Evolutionary conservation across 2,797 vertebrate species (phyloP).

Genomic region (Phataginus tetradactyla): DNA sequence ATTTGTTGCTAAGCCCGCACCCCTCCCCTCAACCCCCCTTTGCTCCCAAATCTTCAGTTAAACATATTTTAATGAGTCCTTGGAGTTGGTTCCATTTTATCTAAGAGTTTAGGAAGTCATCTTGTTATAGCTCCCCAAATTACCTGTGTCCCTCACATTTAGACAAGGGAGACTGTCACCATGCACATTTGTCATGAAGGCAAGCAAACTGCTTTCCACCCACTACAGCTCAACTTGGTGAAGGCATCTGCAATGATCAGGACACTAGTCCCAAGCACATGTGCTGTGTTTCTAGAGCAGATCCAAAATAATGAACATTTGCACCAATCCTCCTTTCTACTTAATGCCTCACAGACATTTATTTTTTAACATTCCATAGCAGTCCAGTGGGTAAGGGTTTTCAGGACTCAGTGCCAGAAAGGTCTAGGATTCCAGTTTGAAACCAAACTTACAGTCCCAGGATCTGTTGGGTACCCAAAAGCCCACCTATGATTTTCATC

Average conservation of each 20-base stretch:
- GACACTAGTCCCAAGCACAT: not conserved
- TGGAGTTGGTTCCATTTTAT: not conserved
- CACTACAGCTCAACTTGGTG: not conserved
- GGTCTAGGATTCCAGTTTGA: not conserved
- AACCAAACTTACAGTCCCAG: not conserved
- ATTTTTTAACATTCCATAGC: not conserved
- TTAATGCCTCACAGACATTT: not conserved
- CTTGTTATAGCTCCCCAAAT: not conserved
- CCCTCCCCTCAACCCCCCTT: not conserved
- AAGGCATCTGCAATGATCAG: not conserved
- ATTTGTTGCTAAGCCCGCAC: not conserved
- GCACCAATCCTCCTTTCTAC: not conserved
- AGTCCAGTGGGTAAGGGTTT: not conserved
- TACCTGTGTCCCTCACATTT: not conserved
- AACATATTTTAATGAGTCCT: not conserved
- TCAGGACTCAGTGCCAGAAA: not conserved
- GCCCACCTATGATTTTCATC: not conserved
- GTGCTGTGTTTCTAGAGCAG: not conserved
- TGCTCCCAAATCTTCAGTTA: not conserved
- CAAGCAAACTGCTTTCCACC: not conserved
- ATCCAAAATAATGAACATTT: not conserved
- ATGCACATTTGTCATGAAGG: not conserved
- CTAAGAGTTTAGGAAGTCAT: not conserved
- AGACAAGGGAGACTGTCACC: not conserved
- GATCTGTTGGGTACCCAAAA: not conserved